Evolutionary conservation across 1,140 invertebrate species (phyloP).

Genomic region (Delia radicum): DNA sequence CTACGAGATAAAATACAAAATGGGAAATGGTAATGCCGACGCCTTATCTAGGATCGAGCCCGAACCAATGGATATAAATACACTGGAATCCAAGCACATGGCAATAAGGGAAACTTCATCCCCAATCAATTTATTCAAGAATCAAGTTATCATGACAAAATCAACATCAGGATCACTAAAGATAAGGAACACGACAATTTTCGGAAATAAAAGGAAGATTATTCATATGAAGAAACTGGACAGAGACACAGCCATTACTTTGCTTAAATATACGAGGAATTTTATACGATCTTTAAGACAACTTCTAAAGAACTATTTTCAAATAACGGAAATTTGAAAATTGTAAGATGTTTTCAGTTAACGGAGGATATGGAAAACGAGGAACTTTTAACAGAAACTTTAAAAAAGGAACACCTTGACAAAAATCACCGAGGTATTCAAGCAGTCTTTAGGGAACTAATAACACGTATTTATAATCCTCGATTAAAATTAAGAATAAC

Average conservation of each 20-base stretch:
- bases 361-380: neutral
- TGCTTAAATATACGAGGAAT: too few relatives aligned
- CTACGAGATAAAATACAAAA: neutral
- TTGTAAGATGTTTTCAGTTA: too few relatives aligned
- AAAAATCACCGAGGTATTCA: conserved; percentile 20
- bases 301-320: too few relatives aligned
- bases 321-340: too few relatives aligned
- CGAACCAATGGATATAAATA: neutral
- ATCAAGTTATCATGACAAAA: neutral
- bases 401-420: too few relatives aligned
- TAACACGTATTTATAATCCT: too few relatives aligned
- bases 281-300: too few relatives aligned
- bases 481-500: conserved; percentile 10
- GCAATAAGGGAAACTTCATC: neutral
- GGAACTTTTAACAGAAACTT: too few relatives aligned
- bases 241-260: neutral
- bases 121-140: neutral
- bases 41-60: neutral
- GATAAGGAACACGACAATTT: neutral
- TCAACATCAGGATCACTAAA: neutral
- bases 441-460: too few relatives aligned
- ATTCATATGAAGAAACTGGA: neutral
- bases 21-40: neutral
- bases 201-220: neutral
- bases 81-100: neutral